Base-by-base conservation (phyloP, 2,113 vertebrate species). In the Sardina pilchardus region DNA sequence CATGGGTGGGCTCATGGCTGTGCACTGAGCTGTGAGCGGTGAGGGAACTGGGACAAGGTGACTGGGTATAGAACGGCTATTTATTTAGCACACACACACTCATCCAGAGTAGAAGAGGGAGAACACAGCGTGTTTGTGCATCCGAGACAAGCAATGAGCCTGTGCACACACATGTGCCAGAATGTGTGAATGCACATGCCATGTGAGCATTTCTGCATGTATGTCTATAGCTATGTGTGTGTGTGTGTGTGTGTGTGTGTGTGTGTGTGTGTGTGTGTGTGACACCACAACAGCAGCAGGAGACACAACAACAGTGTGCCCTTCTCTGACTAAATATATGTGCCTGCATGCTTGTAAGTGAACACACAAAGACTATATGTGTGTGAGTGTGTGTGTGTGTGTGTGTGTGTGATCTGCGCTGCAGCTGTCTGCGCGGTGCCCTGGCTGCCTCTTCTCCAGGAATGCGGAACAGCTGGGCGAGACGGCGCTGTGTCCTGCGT, bases 401-500 rank as follows among this genome's bases (percentile, higher is more conserved):
- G 24, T 71, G 63, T 71, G 63, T 71, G 7, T 34, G 63, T 63
- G 24, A 26, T 24, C 17, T n/a, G 59, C 92, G 59, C 17, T n/a
- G 59, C 92, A 93, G 92, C 93, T 93, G 93, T 90, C 89, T 89
- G 91, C 88, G 26, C 63, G 8, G 63, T 71, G 63, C n/a, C n/a
- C 63, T 71, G 24, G 59, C 86, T 85, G 88, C 87, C 89, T 92
- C 88, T 84, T 90, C 87, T 88, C 80, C 88, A 91, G 88, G 93
- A 95, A 94, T 94, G 92, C 92, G 90, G 92, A 93, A 93, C 91
- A 88, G 91, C 93, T 93, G 90, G 87, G 87, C 87, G 86, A 89
- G 87, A 88, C 91, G 89, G 88, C 39, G 85, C 88, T 88, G 87
- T 87, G 88, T 81, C 67, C 87, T 17, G 4, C 17, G 50, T 53